These are phyloP conservation scores for Stenotaenia linearis DNA, from an alignment of 2,888 invertebrate genomes.

Conservation along the genomic window DNA sequence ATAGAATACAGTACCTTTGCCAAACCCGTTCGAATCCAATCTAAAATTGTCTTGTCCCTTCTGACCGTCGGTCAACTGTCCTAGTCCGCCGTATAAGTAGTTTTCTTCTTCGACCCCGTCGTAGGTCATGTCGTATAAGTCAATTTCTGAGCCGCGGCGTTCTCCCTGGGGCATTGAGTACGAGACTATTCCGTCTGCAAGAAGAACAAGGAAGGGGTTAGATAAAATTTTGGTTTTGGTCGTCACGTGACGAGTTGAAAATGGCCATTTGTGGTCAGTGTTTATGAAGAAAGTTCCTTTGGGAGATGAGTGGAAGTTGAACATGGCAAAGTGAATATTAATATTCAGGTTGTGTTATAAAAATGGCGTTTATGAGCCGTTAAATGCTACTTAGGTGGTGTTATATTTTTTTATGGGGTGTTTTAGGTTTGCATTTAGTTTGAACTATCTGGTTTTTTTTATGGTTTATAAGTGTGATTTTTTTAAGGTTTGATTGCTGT, in stretches of 20 bases:
- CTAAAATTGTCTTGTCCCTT: constrained; percentile 70
- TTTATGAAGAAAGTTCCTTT: background rate
- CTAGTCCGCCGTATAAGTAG: constrained; percentile 69
- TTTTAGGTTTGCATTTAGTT: background rate
- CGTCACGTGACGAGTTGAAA: background rate
- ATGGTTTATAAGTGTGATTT: background rate
- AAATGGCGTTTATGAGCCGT: background rate
- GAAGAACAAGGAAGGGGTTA: background rate
- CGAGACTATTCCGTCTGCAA: constrained; percentile 70
- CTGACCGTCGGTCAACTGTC: constrained; percentile 76
- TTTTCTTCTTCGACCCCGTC: constrained; percentile 76
- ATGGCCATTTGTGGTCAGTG: background rate
- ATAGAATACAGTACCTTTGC: too few relatives aligned
- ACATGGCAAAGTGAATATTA: background rate
- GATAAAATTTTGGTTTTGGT: background rate
- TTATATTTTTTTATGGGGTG: background rate
- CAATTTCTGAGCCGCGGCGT: constrained; percentile 69
- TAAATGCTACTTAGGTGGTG: background rate
- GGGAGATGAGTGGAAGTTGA: background rate
- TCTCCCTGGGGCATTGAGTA: constrained; percentile 87
- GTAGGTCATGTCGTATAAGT: constrained; percentile 76
- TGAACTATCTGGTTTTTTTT: background rate
- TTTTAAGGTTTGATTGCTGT: background rate
- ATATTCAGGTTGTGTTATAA: background rate
- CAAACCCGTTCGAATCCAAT: constrained; percentile 57